phyloP scores from a whole-genome alignment of 2,797 vertebrate genomes.

The Spinus pinus region DNA sequence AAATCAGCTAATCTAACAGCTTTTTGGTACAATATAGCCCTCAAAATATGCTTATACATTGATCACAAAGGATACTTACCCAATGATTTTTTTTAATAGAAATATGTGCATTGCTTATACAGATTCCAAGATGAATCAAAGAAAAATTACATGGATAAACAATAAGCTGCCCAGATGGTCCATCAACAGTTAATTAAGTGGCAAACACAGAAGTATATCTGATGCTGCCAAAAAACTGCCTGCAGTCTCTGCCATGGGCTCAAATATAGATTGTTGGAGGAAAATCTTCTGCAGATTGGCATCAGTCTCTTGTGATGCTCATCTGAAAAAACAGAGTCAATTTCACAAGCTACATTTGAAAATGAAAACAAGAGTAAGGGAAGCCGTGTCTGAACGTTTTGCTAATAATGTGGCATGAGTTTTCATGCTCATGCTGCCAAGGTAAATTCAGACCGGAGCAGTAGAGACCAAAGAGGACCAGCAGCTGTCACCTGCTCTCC shows the following conservation, averaged over 20 bases:
- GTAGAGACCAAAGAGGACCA: not conserved
- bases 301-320: not conserved
- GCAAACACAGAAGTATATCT: slow-evolving; percentile 6
- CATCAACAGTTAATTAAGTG: slow-evolving; percentile 65
- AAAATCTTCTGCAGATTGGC: slow-evolving; percentile 10
- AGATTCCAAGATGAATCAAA: slow-evolving; percentile 46
- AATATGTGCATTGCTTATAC: not conserved
- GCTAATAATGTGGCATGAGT: not conserved
- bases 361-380: not conserved
- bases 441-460: slow-evolving; percentile 10
- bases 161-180: slow-evolving; percentile 43
- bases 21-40: not conserved
- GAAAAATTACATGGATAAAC: slow-evolving; percentile 15
- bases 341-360: slow-evolving; percentile 11
- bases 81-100: not conserved
- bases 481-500: not conserved
- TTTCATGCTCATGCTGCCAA: not conserved
- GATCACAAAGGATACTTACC: not conserved
- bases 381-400: not conserved
- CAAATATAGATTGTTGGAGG: slow-evolving; percentile 18
- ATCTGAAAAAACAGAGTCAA: slow-evolving; percentile 26
- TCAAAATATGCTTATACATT: not conserved
- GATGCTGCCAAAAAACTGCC: slow-evolving; percentile 15
- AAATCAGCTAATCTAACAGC: not conserved
- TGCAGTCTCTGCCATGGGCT: not conserved